These are phyloP conservation scores for Hartigia nigra DNA, from an alignment of 2,888 invertebrate species.

Conservation along the genomic window DNA sequence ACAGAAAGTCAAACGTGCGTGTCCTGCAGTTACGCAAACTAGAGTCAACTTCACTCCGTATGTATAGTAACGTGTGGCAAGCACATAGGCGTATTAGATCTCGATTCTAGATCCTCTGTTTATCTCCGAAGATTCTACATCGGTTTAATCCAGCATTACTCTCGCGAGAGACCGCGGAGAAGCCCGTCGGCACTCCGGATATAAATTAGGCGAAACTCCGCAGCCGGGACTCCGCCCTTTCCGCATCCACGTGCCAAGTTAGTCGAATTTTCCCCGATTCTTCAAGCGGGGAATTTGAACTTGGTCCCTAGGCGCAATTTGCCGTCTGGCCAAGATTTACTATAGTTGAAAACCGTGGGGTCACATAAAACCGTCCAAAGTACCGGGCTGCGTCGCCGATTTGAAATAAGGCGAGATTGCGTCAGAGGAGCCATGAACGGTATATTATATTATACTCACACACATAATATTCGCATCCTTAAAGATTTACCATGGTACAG, in stretches of 20 bases:
- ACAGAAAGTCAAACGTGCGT: not conserved
- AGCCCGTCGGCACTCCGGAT: conserved; percentile 32
- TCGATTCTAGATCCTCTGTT: not conserved
- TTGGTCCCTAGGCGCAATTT: conserved; percentile 34
- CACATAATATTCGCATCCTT: not conserved
- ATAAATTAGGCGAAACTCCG: conserved; percentile 46
- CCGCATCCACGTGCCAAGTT: conserved; percentile 49
- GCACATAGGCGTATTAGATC: not conserved
- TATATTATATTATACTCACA: not conserved
- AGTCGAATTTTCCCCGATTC: conserved; percentile 48
- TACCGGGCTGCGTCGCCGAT: not conserved
- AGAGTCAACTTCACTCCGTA: not conserved
- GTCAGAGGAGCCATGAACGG: not conserved
- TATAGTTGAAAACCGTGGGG: conserved; percentile 17
- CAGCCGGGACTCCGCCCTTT: conserved; percentile 46
- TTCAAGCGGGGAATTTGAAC: conserved; percentile 38
- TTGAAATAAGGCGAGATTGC: not conserved
- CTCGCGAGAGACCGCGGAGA: conserved; percentile 9
- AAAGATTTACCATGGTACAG: not conserved
- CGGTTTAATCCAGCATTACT: not conserved
- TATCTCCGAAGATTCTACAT: not conserved
- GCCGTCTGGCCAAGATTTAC: conserved; percentile 37
- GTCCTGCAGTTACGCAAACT: not conserved
- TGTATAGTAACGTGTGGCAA: not conserved
- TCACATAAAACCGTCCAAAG: not conserved